Evolutionary conservation across 2,113 vertebrate species (phyloP).

Genomic region (Platichthys flesus): DNA sequence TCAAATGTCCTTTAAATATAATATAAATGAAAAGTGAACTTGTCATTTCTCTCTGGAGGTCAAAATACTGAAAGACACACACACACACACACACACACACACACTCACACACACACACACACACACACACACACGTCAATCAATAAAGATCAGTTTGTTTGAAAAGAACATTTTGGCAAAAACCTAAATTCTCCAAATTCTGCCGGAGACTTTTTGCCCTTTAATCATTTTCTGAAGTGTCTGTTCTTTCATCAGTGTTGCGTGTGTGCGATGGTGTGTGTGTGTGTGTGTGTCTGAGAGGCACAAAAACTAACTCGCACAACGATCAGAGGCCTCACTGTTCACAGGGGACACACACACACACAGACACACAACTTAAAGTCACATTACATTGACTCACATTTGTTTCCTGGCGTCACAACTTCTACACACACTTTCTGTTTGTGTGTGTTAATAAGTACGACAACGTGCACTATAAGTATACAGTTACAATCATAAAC

Average conservation of each 20-base stretch:
- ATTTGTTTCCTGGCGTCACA: no score
- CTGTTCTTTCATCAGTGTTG: constrained; percentile 77
- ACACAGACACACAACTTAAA: not conserved
- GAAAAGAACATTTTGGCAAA: no score
- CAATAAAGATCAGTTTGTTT: not conserved
- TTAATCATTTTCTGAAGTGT: constrained; percentile 62
- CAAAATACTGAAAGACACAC: no score
- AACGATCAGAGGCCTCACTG: constrained; percentile 56
- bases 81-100: no score
- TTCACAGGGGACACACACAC: constrained; percentile 19
- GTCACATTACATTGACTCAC: not conserved
- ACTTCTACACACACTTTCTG: no score
- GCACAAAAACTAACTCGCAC: constrained; percentile 32
- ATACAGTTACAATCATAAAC: no score
- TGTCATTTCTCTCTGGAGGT: no score
- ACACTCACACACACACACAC: not conserved
- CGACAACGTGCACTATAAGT: no score
- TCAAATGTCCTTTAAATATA: no score
- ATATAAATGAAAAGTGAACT: no score
- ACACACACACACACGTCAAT: not conserved
- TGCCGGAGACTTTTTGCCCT: constrained; percentile 26
- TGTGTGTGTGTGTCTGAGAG: constrained; percentile 32
- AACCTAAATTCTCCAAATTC: constrained; percentile 3
- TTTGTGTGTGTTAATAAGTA: no score
- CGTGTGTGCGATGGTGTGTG: constrained; percentile 26